A percentile compares a stretch with the other conserved stretches of the same genome.
phyloP scores from a whole-genome alignment of 2,113 vertebrate genomes.

The Asarcornis scutulata region DNA sequence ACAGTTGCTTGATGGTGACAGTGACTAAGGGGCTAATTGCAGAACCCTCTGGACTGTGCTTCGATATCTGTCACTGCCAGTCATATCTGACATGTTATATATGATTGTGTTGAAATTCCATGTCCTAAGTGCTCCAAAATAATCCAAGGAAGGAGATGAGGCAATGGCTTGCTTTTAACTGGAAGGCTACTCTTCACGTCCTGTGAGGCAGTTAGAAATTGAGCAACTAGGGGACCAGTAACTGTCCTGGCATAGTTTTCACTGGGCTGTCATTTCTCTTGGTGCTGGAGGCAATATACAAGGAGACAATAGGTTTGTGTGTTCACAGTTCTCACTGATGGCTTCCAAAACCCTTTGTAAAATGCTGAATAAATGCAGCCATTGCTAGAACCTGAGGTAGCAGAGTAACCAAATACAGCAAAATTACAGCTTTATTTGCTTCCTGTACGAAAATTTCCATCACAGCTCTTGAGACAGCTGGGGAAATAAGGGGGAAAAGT shows the following conservation, averaged over 20 bases:
- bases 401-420: background rate
- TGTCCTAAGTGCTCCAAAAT: constrained; percentile 32
- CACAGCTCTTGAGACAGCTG: background rate
- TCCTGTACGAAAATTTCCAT: background rate
- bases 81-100: constrained; percentile 48
- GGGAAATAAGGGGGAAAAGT: background rate
- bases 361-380: background rate
- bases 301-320: background rate
- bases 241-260: background rate
- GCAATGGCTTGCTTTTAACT: background rate
- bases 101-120: constrained; percentile 13
- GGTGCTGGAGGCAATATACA: background rate
- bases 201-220: background rate
- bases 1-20: constrained; percentile 56
- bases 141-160: constrained; percentile 36
- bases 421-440: background rate
- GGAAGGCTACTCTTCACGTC: background rate
- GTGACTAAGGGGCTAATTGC: constrained; percentile 71
- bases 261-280: background rate
- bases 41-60: constrained; percentile 49
- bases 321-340: background rate
- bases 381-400: background rate
- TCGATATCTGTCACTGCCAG: constrained; percentile 44
- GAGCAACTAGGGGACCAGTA: background rate
- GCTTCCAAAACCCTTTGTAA: background rate